Evolutionary conservation across 2,888 invertebrate species (phyloP).

Genomic region (Tholera decimalis): DNA sequence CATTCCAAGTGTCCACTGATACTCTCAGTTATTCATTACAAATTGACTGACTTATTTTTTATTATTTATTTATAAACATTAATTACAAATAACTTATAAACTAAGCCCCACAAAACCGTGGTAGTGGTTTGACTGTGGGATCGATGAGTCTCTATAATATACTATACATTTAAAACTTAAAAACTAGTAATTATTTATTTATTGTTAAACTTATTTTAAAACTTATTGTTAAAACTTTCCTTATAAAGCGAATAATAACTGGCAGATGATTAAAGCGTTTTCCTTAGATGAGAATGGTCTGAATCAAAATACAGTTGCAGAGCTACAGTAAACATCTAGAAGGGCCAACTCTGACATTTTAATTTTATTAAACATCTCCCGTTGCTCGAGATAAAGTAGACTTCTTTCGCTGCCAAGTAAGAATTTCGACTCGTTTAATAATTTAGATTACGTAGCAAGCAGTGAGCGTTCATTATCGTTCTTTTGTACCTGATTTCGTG

Average conservation of each 20-base stretch:
- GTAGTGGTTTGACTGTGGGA: too few species aligned
- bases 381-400: conserved; percentile 88
- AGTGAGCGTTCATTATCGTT: conserved; percentile 91
- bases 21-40: conserved; percentile 63
- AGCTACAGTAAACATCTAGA: conserved; percentile 84
- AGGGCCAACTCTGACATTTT: conserved; percentile 84
- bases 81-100: too few species aligned
- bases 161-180: too few species aligned
- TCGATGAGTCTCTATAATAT: too few species aligned
- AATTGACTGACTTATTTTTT: conserved; percentile 69
- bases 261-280: conserved; percentile 73
- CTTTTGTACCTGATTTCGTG: conserved; percentile 91
- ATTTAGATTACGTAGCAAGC: conserved; percentile 91
- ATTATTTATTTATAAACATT: too few species aligned
- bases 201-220: too few species aligned
- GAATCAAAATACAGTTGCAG: conserved; percentile 84
- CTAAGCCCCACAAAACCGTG: too few species aligned
- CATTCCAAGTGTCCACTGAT: conserved; percentile 60
- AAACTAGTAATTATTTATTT: too few species aligned
- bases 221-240: too few species aligned
- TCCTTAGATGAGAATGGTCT: conserved; percentile 77
- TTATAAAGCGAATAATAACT: too few species aligned
- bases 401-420: conserved; percentile 90
- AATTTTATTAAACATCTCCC: conserved; percentile 90
- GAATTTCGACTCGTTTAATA: conserved; percentile 91